Evolutionary conservation across 2,113 vertebrate genomes (phyloP).

Genomic region (Dromas ardeola): DNA sequence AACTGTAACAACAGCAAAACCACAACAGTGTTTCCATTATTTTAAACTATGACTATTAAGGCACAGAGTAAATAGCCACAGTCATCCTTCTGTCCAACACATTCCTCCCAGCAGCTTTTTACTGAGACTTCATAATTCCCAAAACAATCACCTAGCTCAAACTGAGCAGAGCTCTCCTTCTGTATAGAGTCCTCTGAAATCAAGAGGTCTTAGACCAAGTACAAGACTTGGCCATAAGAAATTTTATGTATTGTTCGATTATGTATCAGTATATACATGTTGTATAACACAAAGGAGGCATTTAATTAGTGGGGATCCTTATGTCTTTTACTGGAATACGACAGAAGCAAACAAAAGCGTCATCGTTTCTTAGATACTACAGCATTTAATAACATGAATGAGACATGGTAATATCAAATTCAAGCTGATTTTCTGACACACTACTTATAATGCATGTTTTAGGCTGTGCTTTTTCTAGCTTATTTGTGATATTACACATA

Average conservation of each 20-base stretch:
- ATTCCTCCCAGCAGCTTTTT: background rate
- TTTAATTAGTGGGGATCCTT: background rate
- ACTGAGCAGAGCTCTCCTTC: background rate
- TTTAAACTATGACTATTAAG: background rate
- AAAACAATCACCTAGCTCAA: background rate
- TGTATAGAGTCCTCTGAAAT: background rate
- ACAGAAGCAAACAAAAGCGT: background rate
- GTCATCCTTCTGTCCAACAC: background rate
- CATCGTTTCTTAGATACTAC: background rate
- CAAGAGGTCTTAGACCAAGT: background rate
- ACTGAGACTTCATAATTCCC: background rate
- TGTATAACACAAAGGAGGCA: background rate
- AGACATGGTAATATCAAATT: background rate
- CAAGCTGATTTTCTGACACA: background rate
- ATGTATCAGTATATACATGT: background rate
- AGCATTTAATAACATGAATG: background rate
- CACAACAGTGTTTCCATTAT: background rate
- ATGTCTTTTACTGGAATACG: background rate
- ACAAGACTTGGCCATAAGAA: background rate
- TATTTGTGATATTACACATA: background rate
- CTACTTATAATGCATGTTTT: background rate
- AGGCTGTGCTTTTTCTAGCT: background rate
- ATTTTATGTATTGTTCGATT: background rate
- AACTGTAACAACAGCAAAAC: background rate
- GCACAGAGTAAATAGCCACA: background rate